Evolutionary conservation across 2,113 vertebrate species (phyloP).

Genomic region (Pontoporia blainvillei): DNA sequence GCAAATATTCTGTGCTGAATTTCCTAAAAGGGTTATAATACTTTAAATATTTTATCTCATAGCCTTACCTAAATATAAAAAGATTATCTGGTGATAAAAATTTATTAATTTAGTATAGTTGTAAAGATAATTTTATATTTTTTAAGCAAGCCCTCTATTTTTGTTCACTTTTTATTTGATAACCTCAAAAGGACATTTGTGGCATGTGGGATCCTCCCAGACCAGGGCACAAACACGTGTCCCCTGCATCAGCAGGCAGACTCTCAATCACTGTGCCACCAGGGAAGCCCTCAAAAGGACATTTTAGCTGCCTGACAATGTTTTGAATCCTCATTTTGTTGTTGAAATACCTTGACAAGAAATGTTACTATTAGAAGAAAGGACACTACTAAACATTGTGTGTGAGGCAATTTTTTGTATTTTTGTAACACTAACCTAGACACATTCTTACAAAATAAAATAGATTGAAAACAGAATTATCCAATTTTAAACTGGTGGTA

Average conservation of each 20-base stretch:
- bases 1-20: background rate
- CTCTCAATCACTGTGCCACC: no score
- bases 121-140: background rate
- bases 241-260: no score
- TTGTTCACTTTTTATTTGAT: background rate
- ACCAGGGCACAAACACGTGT: accelerated
- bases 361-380: background rate
- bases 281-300: background rate
- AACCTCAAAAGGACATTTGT: background rate
- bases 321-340: background rate
- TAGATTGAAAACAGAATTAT: background rate
- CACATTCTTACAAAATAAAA: background rate
- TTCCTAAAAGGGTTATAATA: background rate
- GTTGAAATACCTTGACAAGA: background rate
- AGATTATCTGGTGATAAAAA: background rate
- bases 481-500: background rate
- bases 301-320: background rate
- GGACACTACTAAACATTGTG: background rate
- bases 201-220: no score
- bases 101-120: background rate
- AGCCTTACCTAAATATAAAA: background rate
- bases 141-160: background rate
- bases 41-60: background rate
- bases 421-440: background rate
- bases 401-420: background rate